Evolutionary conservation across 2,888 invertebrate species (phyloP), one percentile per base, ranked within the genome.

Genomic region (Chrysina gloriosa): DNA sequence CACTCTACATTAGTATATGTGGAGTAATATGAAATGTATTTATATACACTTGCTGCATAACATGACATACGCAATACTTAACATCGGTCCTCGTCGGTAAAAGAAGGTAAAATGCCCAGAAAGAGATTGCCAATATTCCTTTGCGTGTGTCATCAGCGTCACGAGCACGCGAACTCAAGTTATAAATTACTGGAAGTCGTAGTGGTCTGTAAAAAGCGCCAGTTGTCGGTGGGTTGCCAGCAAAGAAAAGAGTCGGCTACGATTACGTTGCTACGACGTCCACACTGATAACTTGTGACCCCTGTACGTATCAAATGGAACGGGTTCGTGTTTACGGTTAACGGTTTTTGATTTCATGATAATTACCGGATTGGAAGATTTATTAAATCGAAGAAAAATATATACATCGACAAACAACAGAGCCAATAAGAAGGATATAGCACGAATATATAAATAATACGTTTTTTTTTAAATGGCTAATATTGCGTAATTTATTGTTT

Each of bases 1-100:
- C 82, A 83, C 80, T 83, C 80, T 74, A 82, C 79, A 81, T 81
- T 80, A 78, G 76, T 70, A 65, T 70, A 72, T 68, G 70, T 72
- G 72, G 72, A 71, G 72, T 72, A 74, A 72, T 71, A 67, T 66
- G 66, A 42, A 61, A 42, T 61, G 42, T 42, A 11, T 61, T 61
- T 61, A 61, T 42, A 42, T 27, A 19, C 19, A 29, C 9, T 6
- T 11, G 25, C 48, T 21, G 11, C 11, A 50, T 50, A 50, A 50
- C 48, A 25, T 11, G 27, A 21, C 16, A 66, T 66, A 69, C 52
- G 69, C 58, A 69, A 70, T 65, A 65, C 29, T 25, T 48, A 36
- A 56, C 34, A n/a, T 21, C 34, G 7, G 21, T 19, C 23, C 19
- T 9, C 7, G 27, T 42, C 11, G 45, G 27, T n/a, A 42, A 42